Conservation (phyloP, 1,140 invertebrate species). For the Drosophila elegans region DNA sequence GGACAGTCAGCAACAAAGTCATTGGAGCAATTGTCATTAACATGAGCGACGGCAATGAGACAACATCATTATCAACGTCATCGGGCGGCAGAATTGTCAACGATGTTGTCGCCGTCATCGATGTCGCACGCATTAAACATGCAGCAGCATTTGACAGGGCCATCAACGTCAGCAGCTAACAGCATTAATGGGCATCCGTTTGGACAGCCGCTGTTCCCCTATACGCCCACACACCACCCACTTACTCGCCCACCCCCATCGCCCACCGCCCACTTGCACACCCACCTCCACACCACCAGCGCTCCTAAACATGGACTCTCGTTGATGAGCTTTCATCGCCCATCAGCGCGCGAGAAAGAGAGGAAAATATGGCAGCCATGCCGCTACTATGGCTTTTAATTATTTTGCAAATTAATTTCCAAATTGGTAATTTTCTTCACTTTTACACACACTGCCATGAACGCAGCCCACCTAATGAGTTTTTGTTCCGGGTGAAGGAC, state of each 20-base stretch:
- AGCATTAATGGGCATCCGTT: conserved; percentile 71
- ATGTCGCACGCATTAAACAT: conserved; percentile 80
- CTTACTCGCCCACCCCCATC: neutral
- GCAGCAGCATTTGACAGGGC: conserved; percentile 80
- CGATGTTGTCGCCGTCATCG: conserved; percentile 60
- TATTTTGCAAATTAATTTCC: conserved; percentile 82
- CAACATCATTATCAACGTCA: conserved; percentile 81
- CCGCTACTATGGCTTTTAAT: conserved; percentile 76
- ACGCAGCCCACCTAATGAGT: conserved; percentile 56
- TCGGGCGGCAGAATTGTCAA: conserved; percentile 58
- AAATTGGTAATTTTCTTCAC: conserved; percentile 82
- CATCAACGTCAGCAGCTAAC: conserved; percentile 82
- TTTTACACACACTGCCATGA: conserved; percentile 53
- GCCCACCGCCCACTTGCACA: neutral
- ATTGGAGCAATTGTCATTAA: conserved; percentile 83
- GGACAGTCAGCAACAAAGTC: conserved; percentile 68
- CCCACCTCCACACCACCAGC: neutral
- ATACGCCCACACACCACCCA: conserved; percentile 4
- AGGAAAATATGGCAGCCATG: conserved; percentile 13
- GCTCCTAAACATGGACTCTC: conserved; percentile 24
- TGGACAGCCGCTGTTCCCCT: conserved; percentile 33
- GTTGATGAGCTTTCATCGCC: conserved; percentile 63
- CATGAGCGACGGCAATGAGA: conserved; percentile 78
- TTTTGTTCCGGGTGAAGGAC: conserved; percentile 53
- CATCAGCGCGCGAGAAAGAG: conserved; percentile 3